Evolutionary conservation across 2,113 vertebrate genomes (phyloP).

Genomic region (Onychorhynchus coronatus): DNA sequence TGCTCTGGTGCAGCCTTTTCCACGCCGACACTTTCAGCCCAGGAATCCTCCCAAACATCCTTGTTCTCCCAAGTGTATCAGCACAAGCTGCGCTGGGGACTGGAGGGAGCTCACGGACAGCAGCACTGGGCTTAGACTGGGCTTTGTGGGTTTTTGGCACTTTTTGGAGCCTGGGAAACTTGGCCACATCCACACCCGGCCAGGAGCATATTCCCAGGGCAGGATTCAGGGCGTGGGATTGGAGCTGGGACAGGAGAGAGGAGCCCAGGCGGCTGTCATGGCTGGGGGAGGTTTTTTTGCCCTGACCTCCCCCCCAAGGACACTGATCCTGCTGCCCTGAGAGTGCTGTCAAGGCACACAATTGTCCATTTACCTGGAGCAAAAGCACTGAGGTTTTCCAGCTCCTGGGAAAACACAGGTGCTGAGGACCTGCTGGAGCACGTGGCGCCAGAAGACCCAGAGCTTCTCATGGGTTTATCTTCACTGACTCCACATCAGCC

Average conservation of each 20-base stretch:
- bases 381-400: neutral
- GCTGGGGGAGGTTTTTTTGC: neutral
- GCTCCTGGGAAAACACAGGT: neutral
- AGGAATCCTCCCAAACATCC: neutral
- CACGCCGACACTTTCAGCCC: neutral
- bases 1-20: neutral
- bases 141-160: neutral
- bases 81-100: neutral
- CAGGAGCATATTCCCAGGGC: neutral
- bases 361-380: neutral
- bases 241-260: neutral
- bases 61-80: neutral
- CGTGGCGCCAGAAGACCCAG: neutral
- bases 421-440: neutral
- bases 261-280: neutral
- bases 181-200: neutral
- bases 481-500: neutral
- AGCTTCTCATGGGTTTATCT: neutral
- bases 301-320: neutral
- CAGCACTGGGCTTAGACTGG: neutral
- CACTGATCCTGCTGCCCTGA: neutral
- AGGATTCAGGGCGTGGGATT: neutral
- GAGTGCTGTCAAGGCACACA: neutral
- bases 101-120: neutral
- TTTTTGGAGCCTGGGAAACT: slow-evolving; percentile 27